Conservation (phyloP, 1,140 invertebrate genomes). For the Hydropsyche tenuis region DNA sequence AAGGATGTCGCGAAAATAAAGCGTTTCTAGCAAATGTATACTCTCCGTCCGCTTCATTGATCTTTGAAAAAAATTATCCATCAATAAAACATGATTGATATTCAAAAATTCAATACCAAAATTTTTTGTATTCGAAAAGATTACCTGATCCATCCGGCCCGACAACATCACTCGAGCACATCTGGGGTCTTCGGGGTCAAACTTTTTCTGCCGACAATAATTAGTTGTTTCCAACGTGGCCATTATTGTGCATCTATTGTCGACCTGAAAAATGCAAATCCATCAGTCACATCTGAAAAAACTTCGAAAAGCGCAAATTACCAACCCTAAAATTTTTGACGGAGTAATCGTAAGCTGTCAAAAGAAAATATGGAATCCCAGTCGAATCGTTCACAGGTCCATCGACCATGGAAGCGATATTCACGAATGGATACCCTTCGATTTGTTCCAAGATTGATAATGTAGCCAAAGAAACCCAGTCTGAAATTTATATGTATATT, state of each 20-base stretch:
- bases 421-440: constrained; percentile 74
- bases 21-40: constrained; percentile 67
- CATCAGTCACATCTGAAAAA: too few relatives aligned
- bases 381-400: constrained; percentile 71
- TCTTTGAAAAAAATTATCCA: constrained; percentile 56
- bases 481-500: constrained; percentile 56
- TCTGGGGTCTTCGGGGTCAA: constrained; percentile 81
- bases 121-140: background rate
- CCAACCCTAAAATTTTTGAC: constrained; percentile 62
- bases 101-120: background rate
- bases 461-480: constrained; percentile 77
- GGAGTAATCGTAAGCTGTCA: constrained; percentile 78
- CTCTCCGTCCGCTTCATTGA: constrained; percentile 64
- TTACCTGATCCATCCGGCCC: constrained; percentile 72
- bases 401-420: constrained; percentile 77
- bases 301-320: background rate
- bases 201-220: constrained; percentile 68
- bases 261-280: constrained; percentile 63
- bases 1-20: constrained; percentile 74
- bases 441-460: constrained; percentile 70
- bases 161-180: constrained; percentile 77
- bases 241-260: constrained; percentile 71
- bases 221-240: constrained; percentile 72
- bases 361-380: constrained; percentile 78
- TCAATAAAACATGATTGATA: background rate